phyloP scores from a whole-genome alignment of 2,113 vertebrate genomes.

The Dolichotis patagonum region DNA sequence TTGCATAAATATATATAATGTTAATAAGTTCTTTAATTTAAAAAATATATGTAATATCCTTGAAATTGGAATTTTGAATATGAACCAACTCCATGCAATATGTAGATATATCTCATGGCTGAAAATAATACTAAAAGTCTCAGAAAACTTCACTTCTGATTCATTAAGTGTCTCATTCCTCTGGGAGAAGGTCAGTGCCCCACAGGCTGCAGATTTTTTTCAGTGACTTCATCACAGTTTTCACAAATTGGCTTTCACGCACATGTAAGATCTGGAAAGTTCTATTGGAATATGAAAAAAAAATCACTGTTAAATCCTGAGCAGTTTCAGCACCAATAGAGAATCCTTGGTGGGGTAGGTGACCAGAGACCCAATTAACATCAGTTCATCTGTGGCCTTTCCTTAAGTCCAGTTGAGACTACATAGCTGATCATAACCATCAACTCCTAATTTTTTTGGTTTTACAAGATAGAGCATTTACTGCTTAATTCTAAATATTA shows the following conservation, averaged over 20 bases:
- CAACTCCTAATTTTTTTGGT: not conserved
- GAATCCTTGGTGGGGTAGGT: not conserved
- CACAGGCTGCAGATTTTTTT: not conserved
- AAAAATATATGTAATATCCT: not conserved
- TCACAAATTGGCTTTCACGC: not conserved
- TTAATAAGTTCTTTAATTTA: constrained; percentile 1
- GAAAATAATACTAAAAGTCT: not conserved
- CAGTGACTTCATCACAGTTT: not conserved
- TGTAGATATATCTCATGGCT: not conserved
- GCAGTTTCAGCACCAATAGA: not conserved
- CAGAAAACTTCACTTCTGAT: not conserved
- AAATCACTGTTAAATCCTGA: not conserved
- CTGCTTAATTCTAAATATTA: not conserved
- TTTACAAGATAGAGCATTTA: not conserved
- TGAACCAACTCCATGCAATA: not conserved
- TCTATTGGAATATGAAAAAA: not conserved
- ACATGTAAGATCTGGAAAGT: not conserved
- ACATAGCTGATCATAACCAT: not conserved
- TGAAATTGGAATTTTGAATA: constrained; percentile 25
- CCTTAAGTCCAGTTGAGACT: not conserved
- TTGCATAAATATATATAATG: not conserved
- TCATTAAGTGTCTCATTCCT: not conserved
- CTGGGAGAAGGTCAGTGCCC: not conserved
- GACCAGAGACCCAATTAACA: not conserved
- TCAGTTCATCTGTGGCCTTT: not conserved